These are phyloP conservation scores for Heliopora coerulea DNA, from an alignment of 92 coral and sea anemone species.

Conservation along the genomic window DNA sequence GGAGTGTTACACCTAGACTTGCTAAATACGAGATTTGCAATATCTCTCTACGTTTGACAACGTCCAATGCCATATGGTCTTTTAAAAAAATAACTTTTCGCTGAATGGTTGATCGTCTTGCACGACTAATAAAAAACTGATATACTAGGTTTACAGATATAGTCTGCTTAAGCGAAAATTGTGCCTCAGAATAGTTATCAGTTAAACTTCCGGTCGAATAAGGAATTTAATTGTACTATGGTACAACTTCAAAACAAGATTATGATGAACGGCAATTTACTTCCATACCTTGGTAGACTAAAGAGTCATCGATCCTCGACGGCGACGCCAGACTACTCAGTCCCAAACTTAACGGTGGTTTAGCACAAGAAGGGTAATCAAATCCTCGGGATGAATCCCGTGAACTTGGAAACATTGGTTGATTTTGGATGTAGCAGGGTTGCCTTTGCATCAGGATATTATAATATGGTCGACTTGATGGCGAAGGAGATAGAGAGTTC, in stretches of 20 bases:
- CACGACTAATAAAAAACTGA: no score
- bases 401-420: conserved; percentile 7
- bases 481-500: conserved; percentile 3
- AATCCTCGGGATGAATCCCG: neutral
- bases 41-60: no score
- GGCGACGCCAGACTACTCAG: conserved; percentile 11
- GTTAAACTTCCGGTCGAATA: neutral
- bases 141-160: no score
- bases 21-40: no score
- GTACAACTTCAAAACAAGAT: neutral
- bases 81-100: no score
- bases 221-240: neutral
- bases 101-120: no score
- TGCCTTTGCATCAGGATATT: conserved; percentile 22
- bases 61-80: no score
- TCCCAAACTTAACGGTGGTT: conserved; percentile 20
- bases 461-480: conserved; percentile 17
- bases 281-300: conserved; percentile 30
- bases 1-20: no score
- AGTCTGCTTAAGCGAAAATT: no score
- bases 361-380: conserved; percentile 27
- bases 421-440: conserved; percentile 32
- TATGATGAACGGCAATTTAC: neutral
- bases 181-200: neutral
- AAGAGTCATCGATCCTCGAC: conserved; percentile 21